Conservation (phyloP, 2,113 vertebrate genomes). For the Piaya cayana region DNA sequence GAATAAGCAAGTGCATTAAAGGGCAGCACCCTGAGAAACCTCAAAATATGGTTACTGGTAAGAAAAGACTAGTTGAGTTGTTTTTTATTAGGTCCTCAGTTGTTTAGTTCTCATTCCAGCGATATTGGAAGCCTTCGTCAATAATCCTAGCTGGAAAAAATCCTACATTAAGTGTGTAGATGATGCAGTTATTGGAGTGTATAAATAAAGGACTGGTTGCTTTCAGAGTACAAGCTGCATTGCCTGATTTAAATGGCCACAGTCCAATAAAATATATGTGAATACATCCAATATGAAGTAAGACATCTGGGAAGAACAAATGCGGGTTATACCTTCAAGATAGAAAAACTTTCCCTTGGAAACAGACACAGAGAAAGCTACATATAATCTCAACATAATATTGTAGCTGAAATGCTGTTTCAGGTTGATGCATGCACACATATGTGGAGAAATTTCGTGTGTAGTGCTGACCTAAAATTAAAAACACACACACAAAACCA, state of each 20-base stretch:
- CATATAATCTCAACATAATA: neutral
- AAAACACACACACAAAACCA: neutral
- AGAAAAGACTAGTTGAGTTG: neutral
- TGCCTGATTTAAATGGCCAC: conserved; percentile 3
- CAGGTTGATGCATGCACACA: neutral
- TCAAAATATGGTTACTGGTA: neutral
- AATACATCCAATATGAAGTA: neutral
- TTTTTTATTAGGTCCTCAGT: neutral
- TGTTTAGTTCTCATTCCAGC: neutral
- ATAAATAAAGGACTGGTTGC: neutral
- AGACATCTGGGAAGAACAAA: conserved; percentile 42
- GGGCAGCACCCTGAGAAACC: neutral
- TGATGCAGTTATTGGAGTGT: neutral
- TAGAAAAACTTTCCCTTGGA: neutral
- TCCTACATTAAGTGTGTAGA: neutral
- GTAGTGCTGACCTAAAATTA: neutral
- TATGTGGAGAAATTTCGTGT: neutral
- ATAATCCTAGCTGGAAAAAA: neutral
- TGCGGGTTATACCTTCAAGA: neutral
- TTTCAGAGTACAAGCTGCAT: neutral
- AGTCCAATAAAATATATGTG: conserved; percentile 3
- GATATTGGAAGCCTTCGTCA: neutral
- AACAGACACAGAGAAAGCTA: neutral
- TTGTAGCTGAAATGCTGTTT: neutral
- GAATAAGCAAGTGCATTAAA: neutral